Evolutionary conservation across 2,888 invertebrate genomes (phyloP), one percentile per base, ranked within the genome.

Genomic region (Bombylius major): DNA sequence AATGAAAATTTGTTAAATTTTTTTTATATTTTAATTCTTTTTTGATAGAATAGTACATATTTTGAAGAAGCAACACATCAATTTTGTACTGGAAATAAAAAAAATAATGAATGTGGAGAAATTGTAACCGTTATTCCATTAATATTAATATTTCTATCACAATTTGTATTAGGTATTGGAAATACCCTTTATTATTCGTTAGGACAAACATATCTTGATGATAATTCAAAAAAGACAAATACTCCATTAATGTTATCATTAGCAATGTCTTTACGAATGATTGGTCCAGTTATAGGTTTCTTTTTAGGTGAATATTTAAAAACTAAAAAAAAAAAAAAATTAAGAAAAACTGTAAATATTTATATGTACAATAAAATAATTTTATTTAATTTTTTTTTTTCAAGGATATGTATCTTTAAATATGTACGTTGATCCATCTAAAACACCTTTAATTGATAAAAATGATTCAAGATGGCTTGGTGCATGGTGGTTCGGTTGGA

Each of bases 401-500:
- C 3, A 11, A 71, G 72, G 74, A 34, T 74, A 63, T 51, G 44
- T 70, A 4, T 77, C 78, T 8, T 66, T 82, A 6, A 79, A 77
- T 62, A 65, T 78, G 2, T 83, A 80, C 64, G 81, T 83, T 55
- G 80, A 81, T 65, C 81, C 82, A 0, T 71, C 69, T 1, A 73
- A 81, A 50, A 81, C 79, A 9, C 83, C 83, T 1, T 66, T 82
- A 9, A 82, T 83, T 42, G 76, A 76, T 50, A 74, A 75, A 50
- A 76, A 77, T 56, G 81, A 82, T 68, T 83, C 85, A 4, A 73
- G 85, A 61, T 87, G 86, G 86, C 69, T 74, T 61, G 87, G 86
- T 31, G 86, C 86, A 11, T 87, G 86, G 86, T 87, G 86, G 86
- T 71, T 86, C n/a, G 86, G 83, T 13, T 81, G 81, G 80, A 75